Evolutionary conservation across 53 echinoderm and acorn worm species (phyloP).

Genomic region (Paracentrotus lividus): DNA sequence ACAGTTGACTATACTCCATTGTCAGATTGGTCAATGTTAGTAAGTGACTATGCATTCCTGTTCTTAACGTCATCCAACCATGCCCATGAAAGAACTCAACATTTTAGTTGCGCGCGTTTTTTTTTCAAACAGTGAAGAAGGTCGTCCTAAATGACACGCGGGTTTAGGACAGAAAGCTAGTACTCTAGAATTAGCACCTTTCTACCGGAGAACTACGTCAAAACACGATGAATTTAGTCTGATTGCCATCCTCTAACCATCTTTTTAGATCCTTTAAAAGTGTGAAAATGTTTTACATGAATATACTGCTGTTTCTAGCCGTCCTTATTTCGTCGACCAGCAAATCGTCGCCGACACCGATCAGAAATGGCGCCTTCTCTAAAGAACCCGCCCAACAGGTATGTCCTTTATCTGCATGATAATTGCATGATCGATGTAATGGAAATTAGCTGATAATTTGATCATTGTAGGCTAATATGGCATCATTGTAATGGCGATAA

Average conservation of each 20-base stretch:
- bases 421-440: not conserved
- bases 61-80: not conserved
- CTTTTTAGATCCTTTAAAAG: not conserved
- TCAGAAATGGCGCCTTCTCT: slow-evolving; percentile 23
- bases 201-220: not conserved
- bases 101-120: slow-evolving; percentile 1
- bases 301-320: not conserved
- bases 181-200: not conserved
- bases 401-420: not conserved
- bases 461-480: not conserved
- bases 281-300: slow-evolving; percentile 3
- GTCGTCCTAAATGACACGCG: not conserved
- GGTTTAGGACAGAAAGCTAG: not conserved
- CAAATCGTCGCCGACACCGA: not conserved
- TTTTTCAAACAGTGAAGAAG: slow-evolving; percentile 18
- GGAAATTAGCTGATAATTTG: not conserved
- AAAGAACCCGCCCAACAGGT: not conserved
- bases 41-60: not conserved
- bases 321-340: not conserved
- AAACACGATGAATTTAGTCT: not conserved
- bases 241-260: not conserved
- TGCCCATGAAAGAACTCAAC: too few species aligned
- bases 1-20: not conserved
- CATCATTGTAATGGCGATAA: not conserved
- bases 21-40: not conserved